Conservation (phyloP, 2,797 vertebrate genomes). For the Onychomys arenicola region DNA sequence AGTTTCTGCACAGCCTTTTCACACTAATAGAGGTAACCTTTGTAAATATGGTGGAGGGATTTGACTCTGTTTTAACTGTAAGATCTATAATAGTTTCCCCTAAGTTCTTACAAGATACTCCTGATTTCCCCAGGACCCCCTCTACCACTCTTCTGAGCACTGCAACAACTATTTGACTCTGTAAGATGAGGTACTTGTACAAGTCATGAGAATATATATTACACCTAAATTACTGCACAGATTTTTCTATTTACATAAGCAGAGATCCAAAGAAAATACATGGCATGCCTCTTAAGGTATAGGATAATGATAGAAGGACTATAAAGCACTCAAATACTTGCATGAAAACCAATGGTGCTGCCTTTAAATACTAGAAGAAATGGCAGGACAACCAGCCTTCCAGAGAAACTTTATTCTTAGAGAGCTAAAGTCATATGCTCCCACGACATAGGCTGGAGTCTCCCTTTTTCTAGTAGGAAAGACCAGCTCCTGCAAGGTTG, state of each 20-base stretch:
- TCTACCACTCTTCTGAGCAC: not conserved
- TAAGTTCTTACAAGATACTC: not conserved
- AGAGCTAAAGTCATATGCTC: not conserved
- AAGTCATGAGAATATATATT: not conserved
- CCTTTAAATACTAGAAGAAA: not conserved
- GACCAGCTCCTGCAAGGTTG: not conserved
- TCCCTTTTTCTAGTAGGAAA: not conserved
- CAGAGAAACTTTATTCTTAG: slow-evolving; percentile 10
- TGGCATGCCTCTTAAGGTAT: not conserved
- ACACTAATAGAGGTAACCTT: not conserved
- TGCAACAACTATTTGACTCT: not conserved
- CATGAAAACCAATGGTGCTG: not conserved
- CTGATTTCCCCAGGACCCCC: not conserved
- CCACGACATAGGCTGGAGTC: not conserved
- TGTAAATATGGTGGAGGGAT: not conserved
- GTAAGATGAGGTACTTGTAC: not conserved
- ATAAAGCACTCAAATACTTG: not conserved
- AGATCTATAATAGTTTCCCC: not conserved
- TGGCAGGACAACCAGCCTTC: not conserved
- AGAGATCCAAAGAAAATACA: not conserved
- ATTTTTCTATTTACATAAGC: not conserved
- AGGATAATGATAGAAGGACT: not conserved
- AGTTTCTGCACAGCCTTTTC: not conserved
- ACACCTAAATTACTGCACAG: not conserved
- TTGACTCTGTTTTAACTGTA: not conserved